Conservation (phyloP, 2,888 invertebrate genomes). For the Trachelus tabidus region DNA sequence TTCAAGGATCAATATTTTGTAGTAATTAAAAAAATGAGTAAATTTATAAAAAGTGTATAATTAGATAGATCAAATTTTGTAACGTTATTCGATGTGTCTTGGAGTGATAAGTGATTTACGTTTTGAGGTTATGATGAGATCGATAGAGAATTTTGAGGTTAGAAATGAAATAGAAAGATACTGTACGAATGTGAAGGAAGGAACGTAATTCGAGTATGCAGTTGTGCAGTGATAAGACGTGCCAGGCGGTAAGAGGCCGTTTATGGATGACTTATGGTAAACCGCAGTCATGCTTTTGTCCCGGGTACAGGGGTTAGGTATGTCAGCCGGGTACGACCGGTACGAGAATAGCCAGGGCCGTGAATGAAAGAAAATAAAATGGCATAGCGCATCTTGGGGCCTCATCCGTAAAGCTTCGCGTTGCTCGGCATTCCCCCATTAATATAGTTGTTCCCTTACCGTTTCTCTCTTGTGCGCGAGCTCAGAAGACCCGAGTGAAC, state of each 20-base stretch:
- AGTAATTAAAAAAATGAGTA: background rate
- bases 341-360: constrained; percentile 24
- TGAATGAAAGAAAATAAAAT: constrained; percentile 38
- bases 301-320: constrained; percentile 20
- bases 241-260: background rate
- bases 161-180: background rate
- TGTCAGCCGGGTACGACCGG: constrained; percentile 1
- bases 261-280: constrained; percentile 6
- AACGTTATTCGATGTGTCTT: background rate
- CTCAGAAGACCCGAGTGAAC: background rate
- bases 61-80: too few relatives aligned
- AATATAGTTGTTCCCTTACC: constrained; percentile 42
- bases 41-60: background rate
- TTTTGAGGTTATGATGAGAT: background rate
- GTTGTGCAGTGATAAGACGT: background rate
- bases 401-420: constrained; percentile 34
- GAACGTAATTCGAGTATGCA: background rate
- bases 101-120: background rate
- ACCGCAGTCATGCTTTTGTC: constrained; percentile 1
- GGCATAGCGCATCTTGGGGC: constrained; percentile 31
- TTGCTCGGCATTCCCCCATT: constrained; percentile 38
- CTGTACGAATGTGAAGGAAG: background rate
- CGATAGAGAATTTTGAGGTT: background rate
- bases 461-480: constrained; percentile 1
- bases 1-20: background rate